These are phyloP conservation scores for Meiosimyza platycephala DNA, from an alignment of 2,888 invertebrate species.

Conservation along the genomic window DNA sequence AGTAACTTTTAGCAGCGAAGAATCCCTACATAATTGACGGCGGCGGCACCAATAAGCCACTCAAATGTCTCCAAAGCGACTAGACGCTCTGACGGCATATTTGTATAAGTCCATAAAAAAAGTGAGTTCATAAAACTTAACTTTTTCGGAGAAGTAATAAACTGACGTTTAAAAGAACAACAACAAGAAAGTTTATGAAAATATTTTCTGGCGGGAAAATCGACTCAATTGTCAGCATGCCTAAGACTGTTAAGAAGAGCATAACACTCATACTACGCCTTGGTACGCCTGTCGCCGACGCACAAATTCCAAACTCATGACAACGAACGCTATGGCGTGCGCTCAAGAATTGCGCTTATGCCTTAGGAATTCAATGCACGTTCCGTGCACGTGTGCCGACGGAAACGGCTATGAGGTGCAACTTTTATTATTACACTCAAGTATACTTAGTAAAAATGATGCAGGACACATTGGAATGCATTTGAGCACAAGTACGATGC, in stretches of 20 bases:
- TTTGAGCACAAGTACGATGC: slow-evolving; percentile 10
- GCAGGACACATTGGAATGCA: slow-evolving; percentile 35
- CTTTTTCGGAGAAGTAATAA: neutral
- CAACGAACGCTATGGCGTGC: slow-evolving; percentile 48
- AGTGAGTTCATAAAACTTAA: slow-evolving; percentile 33
- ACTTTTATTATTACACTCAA: slow-evolving; percentile 32
- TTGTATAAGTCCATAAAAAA: neutral
- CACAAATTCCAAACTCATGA: slow-evolving; percentile 41
- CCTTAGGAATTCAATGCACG: slow-evolving; percentile 61
- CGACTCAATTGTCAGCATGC: neutral
- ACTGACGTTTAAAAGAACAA: neutral
- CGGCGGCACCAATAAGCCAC: slow-evolving; percentile 21
- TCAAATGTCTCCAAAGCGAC: slow-evolving; percentile 25
- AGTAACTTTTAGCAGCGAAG: too few species aligned
- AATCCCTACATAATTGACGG: slow-evolving; percentile 21
- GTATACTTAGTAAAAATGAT: slow-evolving; percentile 1
- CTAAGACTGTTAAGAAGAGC: neutral
- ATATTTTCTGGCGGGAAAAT: slow-evolving; percentile 2
- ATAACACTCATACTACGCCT: neutral
- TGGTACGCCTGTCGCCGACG: neutral
- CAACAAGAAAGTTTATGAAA: neutral
- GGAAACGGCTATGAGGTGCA: slow-evolving; percentile 54
- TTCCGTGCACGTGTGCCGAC: slow-evolving; percentile 59
- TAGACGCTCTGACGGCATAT: slow-evolving; percentile 9
- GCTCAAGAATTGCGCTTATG: slow-evolving; percentile 44